phyloP scores from a whole-genome alignment of 2,797 vertebrate genomes.

The Neostethus bicornis region DNA sequence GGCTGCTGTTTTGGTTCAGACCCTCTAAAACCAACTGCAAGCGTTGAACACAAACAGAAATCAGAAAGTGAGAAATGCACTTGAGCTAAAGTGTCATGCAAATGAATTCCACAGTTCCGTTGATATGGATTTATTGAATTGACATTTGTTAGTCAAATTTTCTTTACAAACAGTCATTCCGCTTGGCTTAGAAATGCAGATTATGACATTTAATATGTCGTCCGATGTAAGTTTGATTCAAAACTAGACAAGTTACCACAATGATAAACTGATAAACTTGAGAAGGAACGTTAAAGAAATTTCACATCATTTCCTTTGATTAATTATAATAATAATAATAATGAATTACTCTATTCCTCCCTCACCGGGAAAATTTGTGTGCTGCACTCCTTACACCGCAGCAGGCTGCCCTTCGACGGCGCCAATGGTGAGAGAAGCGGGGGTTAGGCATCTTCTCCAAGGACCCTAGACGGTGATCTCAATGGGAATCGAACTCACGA shows the following conservation, averaged over 20 bases:
- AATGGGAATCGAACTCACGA: no score
- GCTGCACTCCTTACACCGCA: no score
- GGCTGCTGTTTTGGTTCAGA: background rate
- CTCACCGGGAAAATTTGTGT: no score
- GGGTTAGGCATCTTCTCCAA: no score
- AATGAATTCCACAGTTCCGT: background rate
- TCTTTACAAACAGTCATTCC: background rate
- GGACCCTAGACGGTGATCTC: no score
- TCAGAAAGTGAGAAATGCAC: background rate
- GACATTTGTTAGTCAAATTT: constrained; percentile 4
- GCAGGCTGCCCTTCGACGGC: no score
- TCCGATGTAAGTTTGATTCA: background rate
- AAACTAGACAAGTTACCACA: background rate
- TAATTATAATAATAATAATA: no score
- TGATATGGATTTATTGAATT: constrained; percentile 16
- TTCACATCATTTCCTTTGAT: background rate
- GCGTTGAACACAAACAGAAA: background rate
- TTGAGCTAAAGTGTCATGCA: background rate
- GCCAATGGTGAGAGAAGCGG: no score
- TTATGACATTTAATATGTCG: background rate
- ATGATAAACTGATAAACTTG: background rate
- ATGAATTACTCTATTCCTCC: no score
- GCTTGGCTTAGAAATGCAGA: background rate
- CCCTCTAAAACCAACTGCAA: background rate
- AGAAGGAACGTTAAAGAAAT: background rate